Base-by-base conservation (phyloP, 2,113 vertebrate species). In the Casuarius casuarius region DNA sequence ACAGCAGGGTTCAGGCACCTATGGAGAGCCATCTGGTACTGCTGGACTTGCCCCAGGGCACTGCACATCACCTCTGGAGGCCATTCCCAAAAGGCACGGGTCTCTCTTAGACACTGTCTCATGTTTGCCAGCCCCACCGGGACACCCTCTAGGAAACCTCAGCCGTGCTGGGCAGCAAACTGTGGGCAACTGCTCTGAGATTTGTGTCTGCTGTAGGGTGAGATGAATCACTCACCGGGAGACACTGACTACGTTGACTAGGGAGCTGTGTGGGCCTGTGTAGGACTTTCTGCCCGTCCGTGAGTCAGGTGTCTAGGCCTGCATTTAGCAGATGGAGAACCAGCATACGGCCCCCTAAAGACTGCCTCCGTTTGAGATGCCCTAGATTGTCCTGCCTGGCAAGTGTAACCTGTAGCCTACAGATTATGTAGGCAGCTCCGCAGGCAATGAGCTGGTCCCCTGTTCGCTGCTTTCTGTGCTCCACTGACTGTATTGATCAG, bases 1-100 rank as follows among this genome's bases (percentile, higher is more conserved):
- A 38, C 0, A 7, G 26, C 1, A 5, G 35, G 29, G 62, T 56
- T 23, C 54, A 56, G 75, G 22, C 0, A 1, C 19, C 42, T 77
- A n/a, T 40, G 23, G 9, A 84, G 84, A 84, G 10, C 7, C 35
- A 58, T 23, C 26, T 61, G 48, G 35, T 14, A 22, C 21, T 23
- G 33, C 3, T 81, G 68, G 35, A 74, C 33, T 14, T 88, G 42
- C 28, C 29, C n/a, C 31, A 56, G 22, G 14, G 10, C 90, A 61
- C 5, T 5, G 6, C 28, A 66, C 1, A 16, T 85, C 63, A 40
- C 21, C n/a, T 59, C 46, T 82, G 38, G 51, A 93, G 1, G 3
- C 10, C 35, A 49, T 40, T 44, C 21, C 12, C 26, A 38, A 49
- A 49, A 71, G 54, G 14, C 11, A 65, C 35, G 21, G 33, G 18